Base-by-base conservation (phyloP, 92 coral and sea anemone genomes). In the Umimayanthus kanabou region DNA sequence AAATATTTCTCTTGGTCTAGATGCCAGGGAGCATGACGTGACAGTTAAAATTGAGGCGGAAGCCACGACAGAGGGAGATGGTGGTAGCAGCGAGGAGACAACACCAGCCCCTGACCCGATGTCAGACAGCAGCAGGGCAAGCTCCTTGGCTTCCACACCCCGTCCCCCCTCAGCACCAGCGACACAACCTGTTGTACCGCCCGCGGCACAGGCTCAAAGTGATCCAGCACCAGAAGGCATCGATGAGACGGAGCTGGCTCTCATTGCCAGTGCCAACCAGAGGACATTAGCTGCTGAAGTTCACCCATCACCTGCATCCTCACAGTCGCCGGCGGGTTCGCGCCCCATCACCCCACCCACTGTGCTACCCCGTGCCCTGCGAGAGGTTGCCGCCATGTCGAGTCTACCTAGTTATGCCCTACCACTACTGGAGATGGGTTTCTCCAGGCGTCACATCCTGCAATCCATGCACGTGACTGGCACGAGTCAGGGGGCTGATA, bases 351-450 rank as follows among this genome's bases (percentile, higher is more conserved):
- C 98, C 6, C 98, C 98, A 45, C 98, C 98, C 22, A 85, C 89
- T 7, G 74, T 92, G 0, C 90, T 92, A 0, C 95, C 98, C 7
- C 91, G 85, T 37, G 98, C 94, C 18, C 84, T 93, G 37, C 92
- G 94, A 37, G 95, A 92, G 77, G 90, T 93, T 3, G 98, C 93
- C 4, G 93, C 98, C 45, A 78, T 92, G 86, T 94, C 98, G 55
- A 89, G 91, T 20, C 79, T 94, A 23, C 98, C 98, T 25, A 79
- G 76, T 58, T 91, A 91, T 93, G 91, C 95, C 50, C 47, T 93
- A 55, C 95, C 98, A 8, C 87, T 94, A 70, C 83, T 94, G 87
- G 98, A 94, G 94, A 94, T 94, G 98, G 98, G 98, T 10, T 94
- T 94, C 90, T 91, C 95, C 39, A 89, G 95, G 50, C 90, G 94